Evolutionary conservation across 35 echinoderm and acorn worm species (phyloP), one percentile per base, ranked within the genome.

Genomic region (Apostichopus parvimensis): DNA sequence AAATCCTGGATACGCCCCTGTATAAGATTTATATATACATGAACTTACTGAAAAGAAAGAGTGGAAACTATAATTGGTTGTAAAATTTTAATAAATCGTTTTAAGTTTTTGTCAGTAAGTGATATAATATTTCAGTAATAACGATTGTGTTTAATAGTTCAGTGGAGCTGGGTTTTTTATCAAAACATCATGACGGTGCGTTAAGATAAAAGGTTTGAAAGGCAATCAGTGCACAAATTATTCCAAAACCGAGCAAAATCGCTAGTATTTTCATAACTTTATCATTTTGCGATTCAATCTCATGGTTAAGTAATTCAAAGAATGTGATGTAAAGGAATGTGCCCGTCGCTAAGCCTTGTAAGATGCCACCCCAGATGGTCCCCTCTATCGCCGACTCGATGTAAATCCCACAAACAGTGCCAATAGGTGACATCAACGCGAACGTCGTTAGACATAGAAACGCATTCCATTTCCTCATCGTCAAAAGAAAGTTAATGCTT

Each of bases 271-370:
- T 98, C 2, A 94, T 82, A 90, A 98, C 34, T 61, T 92, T 90
- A 87, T 98, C 96, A 6, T 75, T 22, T 10, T 84, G 90, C 15
- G 89, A 77, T 13, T 88, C 53, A 64, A 98, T 95, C 73, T 98
- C 96, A 72, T 94, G 92, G 84, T 94, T 90, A 1, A 98, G 94
- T 5, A 98, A 92, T 90, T 98, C 96, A 86, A 98, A 93, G 84
- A 98, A 98, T 20, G 96, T 98, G 6, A 98, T 94, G 75, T 98
- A 98, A 9, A 98, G 91, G 57, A 98, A 98, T 8, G 96, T 98
- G 21, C 96, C 96, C 4, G 94, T 98, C 6, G 96, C 96, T 24
- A 94, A 22, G 13, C 94, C 96, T 55, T 98, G 94, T 54, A 98
- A 73, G n/a, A 95, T 77, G 14, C 92, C 94, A 25, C 90, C 91